phyloP scores from a whole-genome alignment of 2,113 vertebrate species.

The Pogonocichla stellata region DNA sequence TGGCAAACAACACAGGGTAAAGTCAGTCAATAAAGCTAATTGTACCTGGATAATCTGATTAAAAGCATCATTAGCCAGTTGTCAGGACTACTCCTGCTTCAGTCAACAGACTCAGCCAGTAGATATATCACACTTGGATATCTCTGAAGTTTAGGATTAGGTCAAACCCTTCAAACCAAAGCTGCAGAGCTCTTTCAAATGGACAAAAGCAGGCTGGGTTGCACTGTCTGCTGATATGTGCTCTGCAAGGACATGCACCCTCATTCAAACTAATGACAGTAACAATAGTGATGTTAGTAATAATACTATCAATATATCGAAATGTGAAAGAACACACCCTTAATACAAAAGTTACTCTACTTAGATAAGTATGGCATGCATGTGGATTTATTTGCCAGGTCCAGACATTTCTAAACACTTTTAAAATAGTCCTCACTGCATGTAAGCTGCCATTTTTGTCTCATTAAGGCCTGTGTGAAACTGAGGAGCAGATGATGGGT shows the following conservation, averaged over 20 bases:
- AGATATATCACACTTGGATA: neutral
- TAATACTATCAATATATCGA: neutral
- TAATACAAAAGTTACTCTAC: neutral
- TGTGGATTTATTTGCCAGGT: neutral
- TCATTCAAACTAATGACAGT: neutral
- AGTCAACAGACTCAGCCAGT: neutral
- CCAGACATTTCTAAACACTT: neutral
- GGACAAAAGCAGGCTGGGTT: neutral
- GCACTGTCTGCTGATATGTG: neutral
- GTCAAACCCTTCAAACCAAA: neutral
- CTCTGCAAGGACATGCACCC: neutral
- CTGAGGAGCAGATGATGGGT: neutral
- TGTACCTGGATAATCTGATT: neutral
- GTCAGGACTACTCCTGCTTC: neutral
- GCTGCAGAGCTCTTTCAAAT: neutral
- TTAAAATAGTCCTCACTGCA: neutral
- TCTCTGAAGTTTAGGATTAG: neutral
- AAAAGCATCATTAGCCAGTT: neutral
- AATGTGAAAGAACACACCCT: neutral
- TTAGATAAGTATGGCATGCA: neutral
- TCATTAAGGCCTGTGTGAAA: neutral
- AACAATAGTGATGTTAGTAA: neutral
- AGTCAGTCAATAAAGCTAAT: slow-evolving; percentile 27
- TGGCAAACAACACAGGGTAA: neutral
- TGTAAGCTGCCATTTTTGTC: neutral